phyloP scores from a whole-genome alignment of 2,888 invertebrate species.

The Plutella xylostella region DNA sequence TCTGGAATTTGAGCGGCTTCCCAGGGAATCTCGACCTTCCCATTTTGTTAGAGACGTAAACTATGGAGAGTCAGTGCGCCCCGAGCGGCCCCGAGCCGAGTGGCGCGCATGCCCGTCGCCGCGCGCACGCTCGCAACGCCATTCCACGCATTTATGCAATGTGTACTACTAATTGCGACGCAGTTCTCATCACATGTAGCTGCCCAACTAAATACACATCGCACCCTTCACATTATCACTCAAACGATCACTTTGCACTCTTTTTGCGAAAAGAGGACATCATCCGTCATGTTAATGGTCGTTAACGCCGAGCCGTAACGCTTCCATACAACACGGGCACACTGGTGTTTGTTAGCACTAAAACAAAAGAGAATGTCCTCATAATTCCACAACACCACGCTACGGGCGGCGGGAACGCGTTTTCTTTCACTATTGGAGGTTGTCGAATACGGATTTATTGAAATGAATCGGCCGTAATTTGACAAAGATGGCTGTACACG shows the following conservation, averaged over 20 bases:
- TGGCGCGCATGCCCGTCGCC: conserved; percentile 68
- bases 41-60: conserved; percentile 73
- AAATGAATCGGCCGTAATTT: conserved; percentile 62
- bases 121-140: conserved; percentile 64
- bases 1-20: conserved; percentile 88
- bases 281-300: conserved; percentile 66
- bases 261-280: conserved; percentile 59
- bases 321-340: conserved; percentile 64
- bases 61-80: conserved; percentile 69
- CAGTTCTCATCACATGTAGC: conserved; percentile 55
- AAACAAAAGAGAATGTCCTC: conserved; percentile 66
- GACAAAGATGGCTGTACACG: conserved; percentile 68
- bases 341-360: conserved; percentile 38
- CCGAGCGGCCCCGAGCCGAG: conserved; percentile 58
- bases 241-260: conserved; percentile 56
- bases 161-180: conserved; percentile 65
- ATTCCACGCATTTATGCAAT: conserved; percentile 68
- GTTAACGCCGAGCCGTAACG: conserved; percentile 58
- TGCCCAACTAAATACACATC: conserved; percentile 50
- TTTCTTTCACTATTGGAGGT: conserved; percentile 59
- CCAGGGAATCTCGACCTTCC: conserved; percentile 89
- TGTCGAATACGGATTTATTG: conserved; percentile 45
- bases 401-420: conserved; percentile 35
- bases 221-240: conserved; percentile 53
- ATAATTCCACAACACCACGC: conserved; percentile 42